Evolutionary conservation across 2,797 vertebrate species (phyloP).

Genomic region (Diceros bicornis): DNA sequence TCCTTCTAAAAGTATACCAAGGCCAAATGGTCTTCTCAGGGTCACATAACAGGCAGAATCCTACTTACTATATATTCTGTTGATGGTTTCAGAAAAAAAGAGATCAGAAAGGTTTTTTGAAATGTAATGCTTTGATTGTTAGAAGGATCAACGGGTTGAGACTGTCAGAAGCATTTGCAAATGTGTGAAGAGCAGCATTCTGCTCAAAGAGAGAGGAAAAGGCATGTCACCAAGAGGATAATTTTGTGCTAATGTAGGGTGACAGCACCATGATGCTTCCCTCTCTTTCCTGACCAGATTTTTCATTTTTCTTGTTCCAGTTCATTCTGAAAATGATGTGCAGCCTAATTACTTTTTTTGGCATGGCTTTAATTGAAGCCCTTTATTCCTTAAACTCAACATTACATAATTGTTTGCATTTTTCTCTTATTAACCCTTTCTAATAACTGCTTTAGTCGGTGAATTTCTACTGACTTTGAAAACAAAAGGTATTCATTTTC

Average conservation of each 20-base stretch:
- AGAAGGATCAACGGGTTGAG: background rate
- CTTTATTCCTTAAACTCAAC: conserved; percentile 67
- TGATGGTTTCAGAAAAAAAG: background rate
- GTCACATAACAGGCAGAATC: background rate
- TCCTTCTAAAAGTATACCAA: background rate
- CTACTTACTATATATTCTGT: background rate
- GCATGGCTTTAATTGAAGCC: conserved; percentile 75
- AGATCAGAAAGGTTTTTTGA: background rate
- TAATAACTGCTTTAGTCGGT: conserved; percentile 7
- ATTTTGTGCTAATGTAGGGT: conserved; percentile 54
- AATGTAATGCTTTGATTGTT: conserved; percentile 20
- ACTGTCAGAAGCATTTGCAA: background rate
- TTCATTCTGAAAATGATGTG: conserved; percentile 44
- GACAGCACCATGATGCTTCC: background rate
- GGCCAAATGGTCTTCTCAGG: background rate
- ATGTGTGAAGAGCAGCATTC: background rate
- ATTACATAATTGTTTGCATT: conserved; percentile 71
- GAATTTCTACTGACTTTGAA: conserved; percentile 59
- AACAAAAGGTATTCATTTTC: conserved; percentile 33
- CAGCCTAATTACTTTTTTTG: conserved; percentile 82
- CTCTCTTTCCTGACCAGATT: conserved; percentile 38
- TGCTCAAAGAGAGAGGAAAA: conserved; percentile 5
- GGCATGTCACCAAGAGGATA: background rate
- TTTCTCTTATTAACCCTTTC: conserved; percentile 72
- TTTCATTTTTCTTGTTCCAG: conserved; percentile 70